Evolutionary conservation across 2,888 invertebrate species (phyloP).

Genomic region (Lamellibrachia columna): DNA sequence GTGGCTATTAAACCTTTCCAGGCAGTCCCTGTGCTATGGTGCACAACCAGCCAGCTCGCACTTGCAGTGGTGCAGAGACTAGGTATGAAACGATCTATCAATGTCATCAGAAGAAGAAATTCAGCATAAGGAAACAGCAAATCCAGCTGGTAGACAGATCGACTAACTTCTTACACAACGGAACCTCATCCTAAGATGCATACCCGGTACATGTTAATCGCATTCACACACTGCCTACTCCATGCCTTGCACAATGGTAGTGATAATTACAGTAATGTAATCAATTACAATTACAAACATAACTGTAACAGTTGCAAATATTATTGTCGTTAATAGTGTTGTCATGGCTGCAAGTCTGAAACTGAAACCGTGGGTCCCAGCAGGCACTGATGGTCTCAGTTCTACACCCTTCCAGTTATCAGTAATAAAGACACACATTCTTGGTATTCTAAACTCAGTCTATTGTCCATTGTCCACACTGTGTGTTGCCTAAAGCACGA

Average conservation of each 20-base stretch:
- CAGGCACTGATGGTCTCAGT: no score
- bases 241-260: background rate
- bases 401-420: no score
- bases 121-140: background rate
- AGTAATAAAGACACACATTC: no score
- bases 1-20: background rate
- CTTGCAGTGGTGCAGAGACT: background rate
- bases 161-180: no score
- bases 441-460: no score
- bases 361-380: no score
- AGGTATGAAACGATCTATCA: background rate
- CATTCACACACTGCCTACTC: background rate
- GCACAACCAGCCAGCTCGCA: background rate
- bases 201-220: background rate
- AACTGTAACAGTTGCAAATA: background rate
- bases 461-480: no score
- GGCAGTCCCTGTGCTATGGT: background rate
- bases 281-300: background rate
- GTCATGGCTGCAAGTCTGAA: no score
- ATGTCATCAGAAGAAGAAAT: background rate
- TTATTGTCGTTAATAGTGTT: background rate
- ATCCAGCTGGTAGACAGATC: background rate
- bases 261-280: background rate
- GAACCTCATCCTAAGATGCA: background rate
- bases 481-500: no score